Percentiles rank a stretch among this genome's conserved stretches.
Evolutionary conservation across 2,797 vertebrate species (phyloP).

Genomic region (Urophycis tenuis): DNA sequence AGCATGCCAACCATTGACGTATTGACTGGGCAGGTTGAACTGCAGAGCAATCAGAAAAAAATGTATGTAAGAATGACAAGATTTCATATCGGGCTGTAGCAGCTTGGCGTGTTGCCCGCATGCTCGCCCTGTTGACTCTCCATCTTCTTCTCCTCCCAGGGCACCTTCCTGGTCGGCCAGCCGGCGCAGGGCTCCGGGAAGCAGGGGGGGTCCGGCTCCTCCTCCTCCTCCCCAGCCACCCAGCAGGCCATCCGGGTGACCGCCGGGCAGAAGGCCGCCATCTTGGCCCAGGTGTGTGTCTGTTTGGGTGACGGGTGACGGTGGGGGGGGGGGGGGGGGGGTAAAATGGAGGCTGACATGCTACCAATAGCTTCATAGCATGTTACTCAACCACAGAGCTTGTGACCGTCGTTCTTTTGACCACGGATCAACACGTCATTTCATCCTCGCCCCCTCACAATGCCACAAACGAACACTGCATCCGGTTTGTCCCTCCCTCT

Average conservation of each 20-base stretch:
- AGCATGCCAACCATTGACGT: neutral
- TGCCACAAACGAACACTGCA: neutral
- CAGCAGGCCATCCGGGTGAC: constrained; percentile 89
- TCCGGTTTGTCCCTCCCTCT: neutral
- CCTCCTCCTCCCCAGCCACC: constrained; percentile 75
- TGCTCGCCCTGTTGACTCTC: too few species aligned
- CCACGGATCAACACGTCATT: constrained; percentile 8
- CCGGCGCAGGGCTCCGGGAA: constrained; percentile 87
- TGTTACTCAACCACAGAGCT: neutral
- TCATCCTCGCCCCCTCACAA: neutral
- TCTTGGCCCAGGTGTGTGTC: constrained; percentile 86
- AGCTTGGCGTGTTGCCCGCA: neutral
- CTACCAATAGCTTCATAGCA: neutral
- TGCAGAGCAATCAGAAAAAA: neutral
- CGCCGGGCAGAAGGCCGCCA: constrained; percentile 90
- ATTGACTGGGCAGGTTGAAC: too few species aligned
- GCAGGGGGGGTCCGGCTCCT: constrained; percentile 71
- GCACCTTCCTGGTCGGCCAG: constrained; percentile 96
- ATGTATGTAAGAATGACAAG: neutral
- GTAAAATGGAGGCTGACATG: too few species aligned
- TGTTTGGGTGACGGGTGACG: too few species aligned
- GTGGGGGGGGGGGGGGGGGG: too few species aligned
- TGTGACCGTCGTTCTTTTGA: neutral
- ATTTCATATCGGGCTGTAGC: neutral
- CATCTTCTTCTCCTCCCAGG: constrained; percentile 62